Evolutionary conservation across 1,140 invertebrate genomes (phyloP), one percentile per base, ranked within the genome.

Genomic region (Conopomorpha cramerella): DNA sequence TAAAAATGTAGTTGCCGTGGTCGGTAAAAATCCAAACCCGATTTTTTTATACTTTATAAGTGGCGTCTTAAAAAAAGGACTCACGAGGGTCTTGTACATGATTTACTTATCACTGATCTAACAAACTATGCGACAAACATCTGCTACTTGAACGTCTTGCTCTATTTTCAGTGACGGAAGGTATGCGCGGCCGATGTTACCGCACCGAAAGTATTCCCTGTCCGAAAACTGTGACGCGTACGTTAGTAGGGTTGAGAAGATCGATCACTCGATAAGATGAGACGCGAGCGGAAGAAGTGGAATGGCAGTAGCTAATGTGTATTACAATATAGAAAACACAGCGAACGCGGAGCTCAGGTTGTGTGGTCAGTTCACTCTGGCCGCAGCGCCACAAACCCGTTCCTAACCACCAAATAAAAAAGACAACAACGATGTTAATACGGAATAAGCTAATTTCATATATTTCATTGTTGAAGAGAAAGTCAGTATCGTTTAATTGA

Each of bases 401-500:
- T 71, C 59, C 49, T 28, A 43, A 49, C 46, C 41, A 44, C 39
- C 46, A 41, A 52, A 41, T 43, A 41, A 54, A 55, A 55, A 62
- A 59, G 51, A 54, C 43, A 49, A 51, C 38, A 45, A 17, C 36
- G 36, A 44, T 58, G 51, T 58, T 52, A 54, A 55, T 60, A 57
- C 51, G 60, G 53, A 49, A 58, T 51, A 44, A 43, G 43, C 53
- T 45, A 59, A 68, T 70, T 62, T 72, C 60, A 54, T 51, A 58
- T 55, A 56, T 62, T 67, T 67, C 55, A 57, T 52, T 50, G 59
- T 41, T 37, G 37, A 35, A 54, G 55, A 52, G 49, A 64, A 61
- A 59, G 55, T 56, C 57, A 48, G 43, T 65, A 63, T 55, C 53
- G 59, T 58, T 61, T 64, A 53, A 66, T 66, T 58, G 65, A 68